Evolutionary conservation across 2,888 invertebrate species (phyloP), one percentile per base, ranked within the genome.

Genomic region (Chelonus formosanus): DNA sequence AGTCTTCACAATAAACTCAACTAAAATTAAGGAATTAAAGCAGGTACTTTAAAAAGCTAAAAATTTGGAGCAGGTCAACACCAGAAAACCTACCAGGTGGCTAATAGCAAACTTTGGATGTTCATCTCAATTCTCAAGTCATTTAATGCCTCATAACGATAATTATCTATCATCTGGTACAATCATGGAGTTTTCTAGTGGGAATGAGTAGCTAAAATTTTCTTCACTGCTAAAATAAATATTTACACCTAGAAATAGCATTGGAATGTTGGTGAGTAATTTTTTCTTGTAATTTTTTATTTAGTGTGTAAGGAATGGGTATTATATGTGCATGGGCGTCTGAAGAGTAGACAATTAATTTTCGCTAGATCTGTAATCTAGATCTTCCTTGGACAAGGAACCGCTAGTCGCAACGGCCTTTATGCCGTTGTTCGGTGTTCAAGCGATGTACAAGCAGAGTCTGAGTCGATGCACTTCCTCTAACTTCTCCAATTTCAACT

Each of bases 281-380:
- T 40, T 48, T n/a, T 61, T 50, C 31, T 40, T 61, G 50, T 20
- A 8, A 50, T 52, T 43, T 40, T 43, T 40, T 43, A 48, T 7
- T 31, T 50, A 4, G 34, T 43, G 5, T 35, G 6, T 4, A 20
- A n/a, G 47, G 36, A 20, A 59, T 48, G 32, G 50, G 43, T 52
- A 31, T 61, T 32, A 10, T 31, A 40, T 62, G 63, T 63, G 63
- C 52, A 56, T 57, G 56, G 52, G 61, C 43, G 44, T 62, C 36
- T 52, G 20, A 32, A 36, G 61, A 70, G 67, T 61, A 35, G 60
- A 66, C 67, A 71, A 72, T 72, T 71, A 72, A 72, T 72, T 71
- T 69, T 70, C 67, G 48, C 63, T 67, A 76, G 77, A 80, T 79
- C 79, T 80, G 70, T 75, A 75, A 80, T 79, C 80, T 76, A 80